Percentiles rank a stretch among this genome's conserved stretches.
phyloP scores from a whole-genome alignment of 2,113 vertebrate species.

The Megalops atlanticus region DNA sequence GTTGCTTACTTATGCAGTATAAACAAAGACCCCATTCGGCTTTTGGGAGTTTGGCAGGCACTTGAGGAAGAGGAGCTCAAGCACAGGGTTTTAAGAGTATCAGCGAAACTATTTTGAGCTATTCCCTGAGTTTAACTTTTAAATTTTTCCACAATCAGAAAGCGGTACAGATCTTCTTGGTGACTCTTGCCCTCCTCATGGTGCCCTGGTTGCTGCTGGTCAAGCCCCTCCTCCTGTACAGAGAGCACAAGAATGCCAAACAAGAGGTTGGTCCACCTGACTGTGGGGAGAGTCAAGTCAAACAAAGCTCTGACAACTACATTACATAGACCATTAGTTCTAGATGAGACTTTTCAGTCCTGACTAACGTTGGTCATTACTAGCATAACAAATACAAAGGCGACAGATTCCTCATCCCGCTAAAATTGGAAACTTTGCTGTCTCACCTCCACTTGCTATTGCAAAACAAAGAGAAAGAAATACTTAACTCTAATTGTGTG shows the following conservation, averaged over 20 bases:
- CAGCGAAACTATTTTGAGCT: not conserved
- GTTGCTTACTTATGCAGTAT: too few relatives aligned
- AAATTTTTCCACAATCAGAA: conserved; percentile 33
- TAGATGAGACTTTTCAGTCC: not conserved
- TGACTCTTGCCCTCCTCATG: conserved; percentile 48
- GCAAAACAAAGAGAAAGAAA: too few relatives aligned
- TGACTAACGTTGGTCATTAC: too few relatives aligned
- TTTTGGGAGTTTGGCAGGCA: too few relatives aligned
- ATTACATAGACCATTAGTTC: not conserved
- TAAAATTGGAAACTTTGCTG: too few relatives aligned
- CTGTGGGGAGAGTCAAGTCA: too few relatives aligned
- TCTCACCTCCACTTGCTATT: too few relatives aligned
- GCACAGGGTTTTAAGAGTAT: too few relatives aligned
- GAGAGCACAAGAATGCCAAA: conserved; percentile 23
- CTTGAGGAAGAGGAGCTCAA: not conserved
- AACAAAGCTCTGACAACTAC: not conserved
- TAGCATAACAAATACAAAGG: too few relatives aligned
- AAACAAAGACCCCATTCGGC: too few relatives aligned
- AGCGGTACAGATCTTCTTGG: conserved; percentile 50
- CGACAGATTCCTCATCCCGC: too few relatives aligned
- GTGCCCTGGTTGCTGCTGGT: conserved; percentile 53
- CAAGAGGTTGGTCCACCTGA: conserved; percentile 22
- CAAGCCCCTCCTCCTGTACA: conserved; percentile 52
- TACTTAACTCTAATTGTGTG: too few relatives aligned
- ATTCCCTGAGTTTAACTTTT: not conserved